phyloP scores from a whole-genome alignment of 2,113 vertebrate species.

The Aspidoscelis tigris region DNA sequence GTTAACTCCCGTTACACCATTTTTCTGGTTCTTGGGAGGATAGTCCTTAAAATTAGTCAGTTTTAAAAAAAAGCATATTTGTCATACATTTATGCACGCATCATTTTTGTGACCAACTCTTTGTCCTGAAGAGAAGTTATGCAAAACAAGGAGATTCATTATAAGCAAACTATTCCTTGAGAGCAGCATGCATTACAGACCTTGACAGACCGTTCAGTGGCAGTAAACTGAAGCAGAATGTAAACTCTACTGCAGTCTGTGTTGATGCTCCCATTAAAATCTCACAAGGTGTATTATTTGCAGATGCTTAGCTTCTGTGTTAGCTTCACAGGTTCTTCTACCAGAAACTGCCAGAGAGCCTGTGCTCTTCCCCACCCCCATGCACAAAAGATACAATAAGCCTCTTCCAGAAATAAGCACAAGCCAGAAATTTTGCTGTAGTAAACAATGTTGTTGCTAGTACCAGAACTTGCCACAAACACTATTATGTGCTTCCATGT shows the following conservation, averaged over 20 bases:
- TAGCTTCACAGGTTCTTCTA: constrained; percentile 12
- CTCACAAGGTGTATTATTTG: constrained; percentile 9
- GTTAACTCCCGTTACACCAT: not conserved
- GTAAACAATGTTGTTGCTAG: not conserved
- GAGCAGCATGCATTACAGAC: constrained; percentile 14
- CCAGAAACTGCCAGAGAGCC: constrained; percentile 39
- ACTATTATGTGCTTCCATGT: not conserved
- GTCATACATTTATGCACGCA: constrained; percentile 6
- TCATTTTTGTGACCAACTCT: constrained; percentile 6
- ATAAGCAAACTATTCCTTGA: not conserved
- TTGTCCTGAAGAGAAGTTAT: constrained; percentile 8
- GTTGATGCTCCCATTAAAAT: not conserved
- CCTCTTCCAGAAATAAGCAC: constrained; percentile 8
- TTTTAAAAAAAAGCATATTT: not conserved
- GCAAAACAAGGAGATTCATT: constrained; percentile 5
- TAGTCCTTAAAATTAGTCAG: not conserved
- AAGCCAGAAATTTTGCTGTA: constrained; percentile 9
- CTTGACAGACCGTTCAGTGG: constrained; percentile 25
- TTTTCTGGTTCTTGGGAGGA: not conserved
- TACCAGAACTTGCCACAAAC: constrained; percentile 28
- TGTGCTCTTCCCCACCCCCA: not conserved
- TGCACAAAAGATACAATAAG: constrained; percentile 19
- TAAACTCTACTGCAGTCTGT: constrained; percentile 8
- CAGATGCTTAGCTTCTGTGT: constrained; percentile 21
- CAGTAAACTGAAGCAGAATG: constrained; percentile 8